Base-by-base conservation (phyloP, 2,113 vertebrate genomes). In the Rhinolophus ferrumequinum region DNA sequence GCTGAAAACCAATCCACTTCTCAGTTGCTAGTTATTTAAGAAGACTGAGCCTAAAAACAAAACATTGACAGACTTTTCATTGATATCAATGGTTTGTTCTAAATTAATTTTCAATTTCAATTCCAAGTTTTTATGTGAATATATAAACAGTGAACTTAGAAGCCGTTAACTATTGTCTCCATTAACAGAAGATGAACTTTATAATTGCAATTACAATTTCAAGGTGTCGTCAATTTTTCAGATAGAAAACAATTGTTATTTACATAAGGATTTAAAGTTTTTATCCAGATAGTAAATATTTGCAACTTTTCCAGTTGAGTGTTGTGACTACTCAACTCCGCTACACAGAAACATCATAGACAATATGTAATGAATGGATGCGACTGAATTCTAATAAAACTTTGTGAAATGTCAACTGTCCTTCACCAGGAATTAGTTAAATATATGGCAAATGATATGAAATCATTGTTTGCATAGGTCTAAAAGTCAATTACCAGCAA, bases 201-300 rank as follows among this genome's bases (percentile, higher is more conserved):
- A 83, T 2, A 35, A 5, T 54, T 58, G 41, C 41, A 41, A 41
- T 41, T 41, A 41, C 41, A 41, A 41, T 41, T 41, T 41, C 41
- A 41, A 38, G 2, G 5, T 15, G 3, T 58, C 33, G 41, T 54
- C 30, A 41, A 12, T 8, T 96, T 84, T 88, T 76, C 64, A 88
- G 84, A 64, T 38, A 91, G 28, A 88, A 93, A 86, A 54, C 3
- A 94, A 47, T 54, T 35, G 30, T 84, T 88, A 38, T 52, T 93
- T 16, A 73, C 1, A 44, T 30, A 66, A 47, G 13, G 4, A 2
- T 58, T 60, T 94, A n/a, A 80, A 85, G 19, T 24, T 50, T 86
- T 92, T 72, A n/a, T 94, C 18, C 8, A 58, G 28, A 56, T 44
- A 79, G 26, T 50, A 70, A 33, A 47, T 21, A 56, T 47, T 90